Conservation (phyloP, 2,797 vertebrate species). For the Manis pentadactyla region DNA sequence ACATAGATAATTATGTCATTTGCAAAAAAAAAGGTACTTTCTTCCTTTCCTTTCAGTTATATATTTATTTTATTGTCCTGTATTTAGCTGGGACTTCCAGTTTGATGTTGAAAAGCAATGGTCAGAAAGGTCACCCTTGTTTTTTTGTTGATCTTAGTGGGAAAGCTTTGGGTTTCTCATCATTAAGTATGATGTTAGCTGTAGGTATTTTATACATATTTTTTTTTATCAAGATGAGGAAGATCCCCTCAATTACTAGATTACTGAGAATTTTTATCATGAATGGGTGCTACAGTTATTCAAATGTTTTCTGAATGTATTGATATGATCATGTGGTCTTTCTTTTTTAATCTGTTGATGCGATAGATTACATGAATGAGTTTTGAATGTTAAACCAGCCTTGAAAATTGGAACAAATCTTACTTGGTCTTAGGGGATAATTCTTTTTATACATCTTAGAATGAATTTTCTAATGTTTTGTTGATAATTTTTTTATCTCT, state of each 20-base stretch:
- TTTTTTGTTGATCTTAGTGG: not conserved
- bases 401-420: not conserved
- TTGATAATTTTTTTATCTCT: not conserved
- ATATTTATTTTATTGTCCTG: not conserved
- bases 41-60: not conserved
- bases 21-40: not conserved
- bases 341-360: not conserved
- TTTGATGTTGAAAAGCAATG: not conserved
- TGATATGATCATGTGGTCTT: not conserved
- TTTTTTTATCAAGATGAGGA: not conserved
- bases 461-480: not conserved
- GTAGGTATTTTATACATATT: not conserved
- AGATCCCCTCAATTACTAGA: not conserved
- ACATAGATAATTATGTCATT: not conserved
- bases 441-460: not conserved
- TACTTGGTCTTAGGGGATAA: not conserved
- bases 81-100: not conserved
- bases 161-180: not conserved
- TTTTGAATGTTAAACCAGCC: not conserved
- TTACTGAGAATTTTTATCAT: not conserved
- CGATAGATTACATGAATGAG: not conserved
- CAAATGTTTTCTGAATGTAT: not conserved
- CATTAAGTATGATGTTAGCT: not conserved
- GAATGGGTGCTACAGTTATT: not conserved
- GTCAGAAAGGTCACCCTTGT: not conserved